These are phyloP conservation scores for Amazona guildingii DNA, from an alignment of 2,113 vertebrate genomes.

Conservation along the genomic window DNA sequence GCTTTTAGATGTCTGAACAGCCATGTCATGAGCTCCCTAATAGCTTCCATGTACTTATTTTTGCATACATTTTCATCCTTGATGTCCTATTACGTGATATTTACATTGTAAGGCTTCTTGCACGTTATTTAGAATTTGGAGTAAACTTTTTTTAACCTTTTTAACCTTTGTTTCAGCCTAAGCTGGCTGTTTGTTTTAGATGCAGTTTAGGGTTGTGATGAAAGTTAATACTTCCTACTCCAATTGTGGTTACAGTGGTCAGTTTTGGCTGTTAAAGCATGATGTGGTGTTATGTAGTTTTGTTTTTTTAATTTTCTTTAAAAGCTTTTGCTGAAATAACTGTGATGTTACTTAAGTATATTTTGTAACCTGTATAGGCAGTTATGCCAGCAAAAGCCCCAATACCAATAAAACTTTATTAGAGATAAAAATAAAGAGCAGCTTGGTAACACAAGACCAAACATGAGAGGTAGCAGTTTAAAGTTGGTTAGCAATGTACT, in stretches of 20 bases:
- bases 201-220: background rate
- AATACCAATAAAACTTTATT: background rate
- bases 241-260: background rate
- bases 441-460: background rate
- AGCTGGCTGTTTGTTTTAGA: background rate
- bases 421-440: too few species aligned
- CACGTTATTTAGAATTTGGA: background rate
- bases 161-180: background rate
- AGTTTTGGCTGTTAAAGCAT: background rate
- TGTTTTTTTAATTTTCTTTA: background rate
- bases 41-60: background rate
- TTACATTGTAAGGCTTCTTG: background rate
- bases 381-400: background rate
- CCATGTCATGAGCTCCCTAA: background rate
- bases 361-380: background rate
- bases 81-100: fast-evolving
- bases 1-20: background rate
- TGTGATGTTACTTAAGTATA: background rate
- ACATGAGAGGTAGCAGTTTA: background rate
- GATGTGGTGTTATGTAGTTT: background rate
- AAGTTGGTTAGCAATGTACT: background rate
- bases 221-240: background rate
- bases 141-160: background rate
- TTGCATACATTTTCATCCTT: background rate
- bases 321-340: background rate